A percentile compares a stretch with the other conserved stretches of the same genome.
Conservation (phyloP, 2,113 vertebrate genomes). For the Tonatia bakeri region DNA sequence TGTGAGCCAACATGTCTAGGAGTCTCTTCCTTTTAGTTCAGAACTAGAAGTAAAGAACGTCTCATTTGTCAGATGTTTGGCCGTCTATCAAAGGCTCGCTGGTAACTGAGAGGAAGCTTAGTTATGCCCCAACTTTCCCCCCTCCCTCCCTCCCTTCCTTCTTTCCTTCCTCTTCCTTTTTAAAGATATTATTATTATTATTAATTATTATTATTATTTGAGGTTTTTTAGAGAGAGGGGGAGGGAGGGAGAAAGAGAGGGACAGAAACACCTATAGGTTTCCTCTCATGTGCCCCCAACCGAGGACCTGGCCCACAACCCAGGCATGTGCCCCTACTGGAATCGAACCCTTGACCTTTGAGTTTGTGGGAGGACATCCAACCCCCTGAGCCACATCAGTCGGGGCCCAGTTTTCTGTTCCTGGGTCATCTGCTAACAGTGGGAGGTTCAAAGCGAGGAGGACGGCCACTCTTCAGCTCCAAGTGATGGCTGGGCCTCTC, state of each 20-base stretch:
- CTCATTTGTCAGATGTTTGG: accelerated
- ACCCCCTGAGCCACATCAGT: neutral
- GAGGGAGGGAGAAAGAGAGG: too few relatives aligned
- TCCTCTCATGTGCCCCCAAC: too few relatives aligned
- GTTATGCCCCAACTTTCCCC: neutral
- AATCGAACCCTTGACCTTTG: too few relatives aligned
- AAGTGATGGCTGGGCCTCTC: accelerated
- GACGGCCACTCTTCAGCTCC: neutral
- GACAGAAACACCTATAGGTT: too few relatives aligned
- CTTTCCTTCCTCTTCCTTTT: too few relatives aligned
- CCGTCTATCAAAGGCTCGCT: neutral
- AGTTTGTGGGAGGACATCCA: too few relatives aligned
- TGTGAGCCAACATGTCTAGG: neutral
- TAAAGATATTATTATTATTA: too few relatives aligned
- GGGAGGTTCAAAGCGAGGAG: neutral
- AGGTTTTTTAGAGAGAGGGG: neutral
- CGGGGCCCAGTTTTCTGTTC: too few relatives aligned
- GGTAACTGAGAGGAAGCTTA: neutral
- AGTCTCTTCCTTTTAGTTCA: neutral
- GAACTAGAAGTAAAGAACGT: neutral
- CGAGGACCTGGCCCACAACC: too few relatives aligned
- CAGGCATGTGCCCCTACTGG: too few relatives aligned
- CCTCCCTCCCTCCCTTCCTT: too few relatives aligned
- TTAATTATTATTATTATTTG: too few relatives aligned
- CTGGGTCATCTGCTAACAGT: neutral